Evolutionary conservation across 2,797 vertebrate genomes (phyloP).

Genomic region (Macroramphosus scolopax): DNA sequence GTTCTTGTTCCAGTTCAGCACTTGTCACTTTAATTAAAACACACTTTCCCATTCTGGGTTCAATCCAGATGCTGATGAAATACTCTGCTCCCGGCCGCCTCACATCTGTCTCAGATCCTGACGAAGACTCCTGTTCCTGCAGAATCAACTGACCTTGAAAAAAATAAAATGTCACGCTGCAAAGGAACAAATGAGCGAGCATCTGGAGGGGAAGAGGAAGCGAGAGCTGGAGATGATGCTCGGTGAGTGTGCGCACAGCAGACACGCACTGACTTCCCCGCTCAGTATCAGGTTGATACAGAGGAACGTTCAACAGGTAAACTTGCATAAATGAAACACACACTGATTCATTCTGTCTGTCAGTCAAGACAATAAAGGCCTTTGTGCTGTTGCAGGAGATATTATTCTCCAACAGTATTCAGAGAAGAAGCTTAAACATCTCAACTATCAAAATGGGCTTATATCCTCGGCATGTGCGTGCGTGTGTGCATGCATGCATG

Average conservation of each 20-base stretch:
- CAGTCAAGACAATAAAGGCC: conserved; percentile 41
- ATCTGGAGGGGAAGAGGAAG: conserved; percentile 34
- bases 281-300: no score
- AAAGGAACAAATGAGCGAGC: conserved; percentile 32
- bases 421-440: conserved; percentile 54
- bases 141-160: conserved; percentile 19
- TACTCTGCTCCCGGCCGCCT: conserved; percentile 3
- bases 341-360: conserved; percentile 28
- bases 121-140: conserved; percentile 12
- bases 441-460: conserved; percentile 39
- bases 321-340: conserved; percentile 1
- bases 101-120: conserved; percentile 27
- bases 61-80: conserved; percentile 36
- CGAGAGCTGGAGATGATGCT: conserved; percentile 3
- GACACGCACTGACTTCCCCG: no score
- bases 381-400: conserved; percentile 48
- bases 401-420: conserved; percentile 41
- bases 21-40: conserved; percentile 29
- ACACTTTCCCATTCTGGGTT: background rate
- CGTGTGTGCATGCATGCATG: no score
- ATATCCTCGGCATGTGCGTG: conserved; percentile 6
- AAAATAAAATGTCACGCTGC: conserved; percentile 11
- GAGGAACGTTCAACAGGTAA: conserved; percentile 45
- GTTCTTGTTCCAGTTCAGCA: background rate
- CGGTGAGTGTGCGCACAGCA: no score